Base-by-base conservation (phyloP, 2,888 invertebrate genomes). In the Alentia gelatinosa region DNA sequence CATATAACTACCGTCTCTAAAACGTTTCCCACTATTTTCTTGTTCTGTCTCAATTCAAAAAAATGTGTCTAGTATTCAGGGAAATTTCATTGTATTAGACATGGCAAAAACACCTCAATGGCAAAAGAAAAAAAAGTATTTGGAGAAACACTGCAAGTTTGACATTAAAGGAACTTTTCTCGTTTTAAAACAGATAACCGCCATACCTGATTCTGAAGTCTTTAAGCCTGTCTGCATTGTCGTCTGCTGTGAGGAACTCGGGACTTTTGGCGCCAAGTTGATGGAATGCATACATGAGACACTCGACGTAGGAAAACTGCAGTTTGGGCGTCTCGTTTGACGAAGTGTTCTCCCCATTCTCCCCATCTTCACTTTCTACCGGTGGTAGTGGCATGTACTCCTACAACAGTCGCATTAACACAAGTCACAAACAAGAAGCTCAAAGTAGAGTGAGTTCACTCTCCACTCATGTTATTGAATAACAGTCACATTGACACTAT, bases 251-350 rank as follows among this genome's bases (percentile, higher is more conserved):
- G 89, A 98, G 96, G 96, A 97, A 98, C 91, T 98, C 98, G 0
- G 98, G 98, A 93, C 97, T 97, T 94, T 98, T 98, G 92, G 98
- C 97, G 90, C 98, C 98, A 83, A 99, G 95, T 90, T 98, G 98
- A 94, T 97, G 97, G 93, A 97, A 97, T 26, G 97, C 96, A 95
- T 97, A 99, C 94, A 99, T 97, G 50, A 99, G 97, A 96, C 98
- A 98, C 96, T 99, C 99, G 0, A 99, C 98, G 95, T 98, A 98
- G 56, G 99, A 98, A 95, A 99, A 99, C 95, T 99, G 98, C 88
- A 99, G 97, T 92, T 98, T 98, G n/a, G 98, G 98, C 92, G 97
- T 97, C 79, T 97, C 96, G 50, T 93, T 96, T 19, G 92, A 92
- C 26, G 92, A 91, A 91, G 96, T 96, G 93, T 97, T 97, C 93